Percentiles rank a stretch among this genome's conserved stretches.
phyloP scores from a whole-genome alignment of 2,888 invertebrate genomes.

The Drosophila rellima region DNA sequence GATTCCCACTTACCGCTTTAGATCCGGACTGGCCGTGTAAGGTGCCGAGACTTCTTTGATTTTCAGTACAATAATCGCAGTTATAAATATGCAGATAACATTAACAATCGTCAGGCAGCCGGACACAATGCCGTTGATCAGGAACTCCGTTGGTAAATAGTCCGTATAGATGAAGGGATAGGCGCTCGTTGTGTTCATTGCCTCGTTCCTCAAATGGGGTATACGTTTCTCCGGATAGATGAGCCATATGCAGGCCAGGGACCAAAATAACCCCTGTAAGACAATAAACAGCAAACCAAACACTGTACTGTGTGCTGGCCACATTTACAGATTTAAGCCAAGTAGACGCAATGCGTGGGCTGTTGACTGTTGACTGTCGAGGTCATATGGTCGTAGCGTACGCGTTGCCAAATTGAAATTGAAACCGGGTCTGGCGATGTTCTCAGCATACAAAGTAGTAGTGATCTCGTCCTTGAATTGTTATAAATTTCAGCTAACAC shows the following conservation, averaged over 20 bases:
- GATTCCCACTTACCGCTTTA: constrained; percentile 87
- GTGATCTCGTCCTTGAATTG: constrained; percentile 70
- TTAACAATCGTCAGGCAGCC: constrained; percentile 92
- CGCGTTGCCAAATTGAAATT: constrained; percentile 61
- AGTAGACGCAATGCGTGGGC: constrained; percentile 9
- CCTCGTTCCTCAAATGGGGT: constrained; percentile 90
- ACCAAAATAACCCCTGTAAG: constrained; percentile 90
- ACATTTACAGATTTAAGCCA: constrained; percentile 17
- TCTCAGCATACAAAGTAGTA: constrained; percentile 67
- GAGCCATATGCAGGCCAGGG: constrained; percentile 90
- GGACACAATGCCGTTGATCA: constrained; percentile 92
- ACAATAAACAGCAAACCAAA: constrained; percentile 7
- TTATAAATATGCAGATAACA: constrained; percentile 93
- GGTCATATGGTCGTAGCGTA: constrained; percentile 69
- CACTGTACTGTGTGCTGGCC: constrained; percentile 8
- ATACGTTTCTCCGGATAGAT: constrained; percentile 89
- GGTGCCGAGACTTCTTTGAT: constrained; percentile 94
- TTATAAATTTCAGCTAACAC: constrained; percentile 57
- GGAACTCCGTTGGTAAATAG: constrained; percentile 91
- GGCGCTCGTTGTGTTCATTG: constrained; percentile 88
- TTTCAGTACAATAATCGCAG: constrained; percentile 92
- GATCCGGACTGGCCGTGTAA: constrained; percentile 90
- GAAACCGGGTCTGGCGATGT: constrained; percentile 49
- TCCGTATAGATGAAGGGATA: constrained; percentile 90
- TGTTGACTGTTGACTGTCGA: constrained; percentile 19